Evolutionary conservation across 2,888 invertebrate genomes (phyloP).

Genomic region (Catocala nupta): DNA sequence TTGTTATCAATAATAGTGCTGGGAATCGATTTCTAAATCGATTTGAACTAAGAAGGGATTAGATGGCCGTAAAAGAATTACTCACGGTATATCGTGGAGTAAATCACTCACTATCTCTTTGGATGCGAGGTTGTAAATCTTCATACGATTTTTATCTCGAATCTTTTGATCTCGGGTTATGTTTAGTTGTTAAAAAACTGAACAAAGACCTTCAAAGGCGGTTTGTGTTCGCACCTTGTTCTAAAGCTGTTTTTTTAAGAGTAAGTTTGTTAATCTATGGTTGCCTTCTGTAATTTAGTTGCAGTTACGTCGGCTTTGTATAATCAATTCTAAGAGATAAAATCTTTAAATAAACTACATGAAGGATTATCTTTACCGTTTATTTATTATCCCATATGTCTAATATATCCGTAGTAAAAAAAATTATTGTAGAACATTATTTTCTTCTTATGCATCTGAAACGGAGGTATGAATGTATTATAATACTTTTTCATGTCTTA

Average conservation of each 20-base stretch:
- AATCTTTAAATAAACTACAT: slow-evolving; percentile 10
- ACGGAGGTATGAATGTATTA: no score
- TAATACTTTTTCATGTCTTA: no score
- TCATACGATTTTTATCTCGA: slow-evolving; percentile 46
- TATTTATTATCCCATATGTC: slow-evolving; percentile 6
- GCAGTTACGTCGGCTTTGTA: slow-evolving; percentile 10
- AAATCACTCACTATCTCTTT: slow-evolving; percentile 60
- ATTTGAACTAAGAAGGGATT: slow-evolving; percentile 51
- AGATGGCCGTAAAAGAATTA: slow-evolving; percentile 45
- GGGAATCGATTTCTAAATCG: slow-evolving; percentile 29
- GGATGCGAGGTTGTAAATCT: slow-evolving; percentile 53
- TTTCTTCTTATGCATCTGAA: no score
- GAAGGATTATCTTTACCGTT: slow-evolving; percentile 8
- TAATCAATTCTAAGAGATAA: slow-evolving; percentile 10
- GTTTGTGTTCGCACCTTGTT: slow-evolving; percentile 24
- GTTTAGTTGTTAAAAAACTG: slow-evolving; percentile 48
- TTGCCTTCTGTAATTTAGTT: slow-evolving; percentile 13
- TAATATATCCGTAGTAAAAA: no score
- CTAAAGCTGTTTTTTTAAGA: slow-evolving; percentile 30
- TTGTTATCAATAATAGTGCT: slow-evolving; percentile 25
- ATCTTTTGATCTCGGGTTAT: slow-evolving; percentile 60
- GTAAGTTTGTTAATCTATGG: slow-evolving; percentile 11
- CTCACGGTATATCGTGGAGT: slow-evolving; percentile 39
- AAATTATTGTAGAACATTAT: no score
- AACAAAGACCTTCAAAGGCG: slow-evolving; percentile 44